Conservation (phyloP, 1,140 invertebrate genomes). For the Drosophila novamexicana region DNA sequence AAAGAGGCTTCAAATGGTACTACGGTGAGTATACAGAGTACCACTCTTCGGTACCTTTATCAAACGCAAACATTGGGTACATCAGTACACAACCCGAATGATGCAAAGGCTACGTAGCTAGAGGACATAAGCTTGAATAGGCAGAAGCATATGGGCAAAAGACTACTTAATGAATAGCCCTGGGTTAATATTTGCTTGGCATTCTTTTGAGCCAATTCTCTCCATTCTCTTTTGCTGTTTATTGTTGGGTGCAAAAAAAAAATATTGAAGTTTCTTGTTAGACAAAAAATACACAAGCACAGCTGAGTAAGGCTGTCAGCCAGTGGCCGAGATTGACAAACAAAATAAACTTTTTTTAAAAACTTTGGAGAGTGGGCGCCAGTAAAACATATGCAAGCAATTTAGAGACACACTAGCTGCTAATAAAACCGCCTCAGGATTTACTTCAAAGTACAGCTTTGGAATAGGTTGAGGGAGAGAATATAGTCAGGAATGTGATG, state of each 20-base stretch:
- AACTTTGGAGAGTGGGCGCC: not conserved
- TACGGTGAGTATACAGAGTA: not conserved
- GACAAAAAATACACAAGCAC: constrained; percentile 46
- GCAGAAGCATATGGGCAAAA: constrained; percentile 79
- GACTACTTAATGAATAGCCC: constrained; percentile 81
- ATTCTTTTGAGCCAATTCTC: constrained; percentile 55
- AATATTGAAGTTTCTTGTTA: constrained; percentile 81
- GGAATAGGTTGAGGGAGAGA: no score
- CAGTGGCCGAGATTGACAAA: constrained; percentile 63
- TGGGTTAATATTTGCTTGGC: constrained; percentile 74
- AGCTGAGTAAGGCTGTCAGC: constrained; percentile 22
- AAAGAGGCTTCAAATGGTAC: constrained; percentile 26
- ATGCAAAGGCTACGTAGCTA: constrained; percentile 16
- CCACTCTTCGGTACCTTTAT: constrained; percentile 56
- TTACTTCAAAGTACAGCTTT: constrained; percentile 40
- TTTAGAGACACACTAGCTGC: constrained; percentile 18
- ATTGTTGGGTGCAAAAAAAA: constrained; percentile 62
- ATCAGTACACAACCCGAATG: constrained; percentile 28
- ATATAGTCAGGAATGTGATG: no score
- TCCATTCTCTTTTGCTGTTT: constrained; percentile 45
- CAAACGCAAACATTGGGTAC: constrained; percentile 62
- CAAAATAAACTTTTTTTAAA: constrained; percentile 60
- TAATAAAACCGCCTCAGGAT: constrained; percentile 27
- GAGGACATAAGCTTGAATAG: constrained; percentile 38
- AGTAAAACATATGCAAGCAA: constrained; percentile 41